These are phyloP conservation scores for Lethenteron camtschaticum DNA, from an alignment of 2,113 vertebrate species.

Conservation along the genomic window DNA sequence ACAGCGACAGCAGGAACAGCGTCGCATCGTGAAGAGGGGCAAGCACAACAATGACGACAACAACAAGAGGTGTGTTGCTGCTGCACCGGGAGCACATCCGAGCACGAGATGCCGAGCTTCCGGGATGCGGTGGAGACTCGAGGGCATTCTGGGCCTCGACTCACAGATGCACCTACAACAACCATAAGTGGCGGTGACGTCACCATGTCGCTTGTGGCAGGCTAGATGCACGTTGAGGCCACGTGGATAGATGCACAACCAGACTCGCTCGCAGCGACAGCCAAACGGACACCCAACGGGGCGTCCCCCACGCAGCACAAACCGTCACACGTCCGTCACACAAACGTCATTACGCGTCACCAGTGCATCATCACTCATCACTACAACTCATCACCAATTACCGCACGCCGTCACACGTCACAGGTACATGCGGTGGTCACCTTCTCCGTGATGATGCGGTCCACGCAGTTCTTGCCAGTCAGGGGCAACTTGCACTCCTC, in stretches of 20 bases:
- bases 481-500: conserved; percentile 64
- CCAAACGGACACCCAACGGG: conserved; percentile 22
- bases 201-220: too few relatives aligned
- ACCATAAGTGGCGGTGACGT: too few relatives aligned
- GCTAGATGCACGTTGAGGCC: too few relatives aligned
- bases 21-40: too few relatives aligned
- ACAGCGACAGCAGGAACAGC: background rate
- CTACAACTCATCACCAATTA: conserved; percentile 6
- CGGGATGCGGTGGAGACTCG: background rate
- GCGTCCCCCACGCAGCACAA: conserved; percentile 16
- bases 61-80: background rate
- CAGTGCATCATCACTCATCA: conserved; percentile 2
- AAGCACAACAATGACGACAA: background rate
- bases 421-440: conserved; percentile 20
- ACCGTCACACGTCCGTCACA: conserved; percentile 5
- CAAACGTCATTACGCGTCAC: background rate
- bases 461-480: conserved; percentile 78
- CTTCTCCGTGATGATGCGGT: conserved; percentile 95
- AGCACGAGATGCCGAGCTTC: background rate
- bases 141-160: background rate
- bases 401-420: conserved; percentile 10
- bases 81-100: background rate
- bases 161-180: too few relatives aligned
- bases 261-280: conserved; percentile 13
- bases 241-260: too few relatives aligned